phyloP scores from a whole-genome alignment of 2,888 invertebrate species.

The Chirona hameri region DNA sequence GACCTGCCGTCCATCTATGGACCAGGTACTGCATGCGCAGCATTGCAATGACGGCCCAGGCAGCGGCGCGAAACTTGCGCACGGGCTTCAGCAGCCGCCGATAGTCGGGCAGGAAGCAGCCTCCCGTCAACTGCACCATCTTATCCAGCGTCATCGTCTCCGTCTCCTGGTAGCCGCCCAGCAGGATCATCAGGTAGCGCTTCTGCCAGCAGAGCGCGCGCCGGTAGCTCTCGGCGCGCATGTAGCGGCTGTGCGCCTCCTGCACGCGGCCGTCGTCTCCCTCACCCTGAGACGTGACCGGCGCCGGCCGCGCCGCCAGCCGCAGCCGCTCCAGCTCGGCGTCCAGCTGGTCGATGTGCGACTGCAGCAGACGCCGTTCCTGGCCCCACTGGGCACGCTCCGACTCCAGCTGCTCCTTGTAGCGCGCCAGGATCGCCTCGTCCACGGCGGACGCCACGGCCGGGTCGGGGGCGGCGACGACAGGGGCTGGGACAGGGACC shows the following conservation, averaged over 20 bases:
- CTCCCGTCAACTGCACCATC: slow-evolving; percentile 45
- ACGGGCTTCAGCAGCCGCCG: slow-evolving; percentile 6
- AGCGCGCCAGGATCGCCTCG: background rate
- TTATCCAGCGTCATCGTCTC: slow-evolving; percentile 39
- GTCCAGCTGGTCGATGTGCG: slow-evolving; percentile 10
- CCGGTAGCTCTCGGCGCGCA: slow-evolving; percentile 77
- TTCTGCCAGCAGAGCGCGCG: slow-evolving; percentile 90
- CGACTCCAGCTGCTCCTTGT: slow-evolving; percentile 1
- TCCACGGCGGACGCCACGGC: background rate
- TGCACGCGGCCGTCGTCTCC: slow-evolving; percentile 12
- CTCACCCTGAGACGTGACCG: background rate
- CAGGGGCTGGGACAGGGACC: background rate
- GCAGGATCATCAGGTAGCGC: slow-evolving; percentile 71
- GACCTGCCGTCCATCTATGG: slow-evolving; percentile 54
- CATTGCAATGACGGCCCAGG: slow-evolving; percentile 58
- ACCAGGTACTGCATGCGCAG: slow-evolving; percentile 64
- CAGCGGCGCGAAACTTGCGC: slow-evolving; percentile 52
- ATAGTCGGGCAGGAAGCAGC: slow-evolving; percentile 25
- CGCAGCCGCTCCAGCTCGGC: slow-evolving; percentile 13
- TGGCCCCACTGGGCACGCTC: slow-evolving; percentile 5
- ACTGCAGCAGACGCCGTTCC: background rate
- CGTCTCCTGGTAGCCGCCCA: slow-evolving; percentile 56
- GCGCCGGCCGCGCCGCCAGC: background rate
- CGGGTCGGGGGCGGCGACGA: background rate
- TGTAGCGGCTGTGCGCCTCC: slow-evolving; percentile 54